A percentile compares a stretch with the other conserved stretches of the same genome.
phyloP scores from a whole-genome alignment of 2,888 invertebrate species.

The Zaprionus bogoriensis region DNA sequence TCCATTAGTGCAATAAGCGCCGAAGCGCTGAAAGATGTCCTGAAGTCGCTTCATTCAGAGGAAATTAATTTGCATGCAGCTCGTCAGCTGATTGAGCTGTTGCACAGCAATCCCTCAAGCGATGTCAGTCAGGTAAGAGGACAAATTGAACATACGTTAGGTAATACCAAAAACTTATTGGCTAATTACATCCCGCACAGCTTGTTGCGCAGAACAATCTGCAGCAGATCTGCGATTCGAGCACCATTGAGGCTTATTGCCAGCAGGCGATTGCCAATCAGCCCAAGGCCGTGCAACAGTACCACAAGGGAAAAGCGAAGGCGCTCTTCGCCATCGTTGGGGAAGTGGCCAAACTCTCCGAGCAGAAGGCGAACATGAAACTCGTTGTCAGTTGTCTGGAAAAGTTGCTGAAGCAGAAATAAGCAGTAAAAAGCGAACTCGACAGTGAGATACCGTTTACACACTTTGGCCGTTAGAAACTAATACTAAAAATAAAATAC shows the following conservation, averaged over 20 bases:
- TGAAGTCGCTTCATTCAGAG: conserved; percentile 85
- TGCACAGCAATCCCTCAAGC: conserved; percentile 82
- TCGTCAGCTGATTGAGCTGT: conserved; percentile 84
- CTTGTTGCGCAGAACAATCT: conserved; percentile 87
- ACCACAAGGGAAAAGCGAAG: conserved; percentile 88
- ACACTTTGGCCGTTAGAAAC: too few species aligned
- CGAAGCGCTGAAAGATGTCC: conserved; percentile 85
- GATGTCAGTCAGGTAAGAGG: conserved; percentile 79
- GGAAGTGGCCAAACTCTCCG: conserved; percentile 85
- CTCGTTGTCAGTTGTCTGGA: conserved; percentile 86
- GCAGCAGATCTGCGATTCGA: conserved; percentile 86
- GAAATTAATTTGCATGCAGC: conserved; percentile 86
- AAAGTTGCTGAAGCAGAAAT: conserved; percentile 53
- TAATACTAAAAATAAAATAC: too few species aligned
- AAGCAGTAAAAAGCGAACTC: too few species aligned
- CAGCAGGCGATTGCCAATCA: conserved; percentile 86
- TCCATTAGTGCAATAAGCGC: conserved; percentile 81
- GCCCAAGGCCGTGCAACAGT: conserved; percentile 87
- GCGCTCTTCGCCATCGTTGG: conserved; percentile 87
- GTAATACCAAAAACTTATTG: background rate
- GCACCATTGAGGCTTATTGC: conserved; percentile 86
- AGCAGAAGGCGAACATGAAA: conserved; percentile 88
- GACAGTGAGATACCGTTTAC: too few species aligned
- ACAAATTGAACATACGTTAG: background rate
- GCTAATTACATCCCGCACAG: conserved; percentile 49